phyloP scores from a whole-genome alignment of 2,113 vertebrate genomes.

The Manacus vitellinus region DNA sequence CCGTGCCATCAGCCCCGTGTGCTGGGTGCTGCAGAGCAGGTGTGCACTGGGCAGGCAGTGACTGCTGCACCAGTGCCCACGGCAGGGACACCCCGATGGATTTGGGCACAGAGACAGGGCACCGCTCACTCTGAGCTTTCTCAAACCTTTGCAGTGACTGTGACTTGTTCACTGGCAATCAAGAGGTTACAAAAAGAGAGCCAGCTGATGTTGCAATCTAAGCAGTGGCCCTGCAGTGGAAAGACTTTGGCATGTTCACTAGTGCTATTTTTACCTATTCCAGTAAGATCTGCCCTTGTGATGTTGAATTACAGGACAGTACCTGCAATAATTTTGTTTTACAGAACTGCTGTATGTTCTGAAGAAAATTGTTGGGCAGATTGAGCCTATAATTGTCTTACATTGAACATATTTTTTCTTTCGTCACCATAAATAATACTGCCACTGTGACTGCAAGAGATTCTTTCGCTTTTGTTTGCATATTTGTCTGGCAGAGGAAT shows the following conservation, averaged over 20 bases:
- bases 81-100: not conserved
- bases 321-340: constrained; percentile 58
- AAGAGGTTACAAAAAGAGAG: constrained; percentile 52
- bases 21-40: not conserved
- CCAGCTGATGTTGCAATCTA: constrained; percentile 55
- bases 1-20: not conserved
- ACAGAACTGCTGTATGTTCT: not conserved
- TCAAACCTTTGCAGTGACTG: not conserved
- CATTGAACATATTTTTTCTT: not conserved
- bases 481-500: not conserved
- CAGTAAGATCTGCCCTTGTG: constrained; percentile 61
- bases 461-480: not conserved
- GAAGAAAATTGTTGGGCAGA: not conserved
- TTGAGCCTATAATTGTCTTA: not conserved
- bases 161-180: not conserved
- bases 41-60: not conserved
- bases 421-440: not conserved
- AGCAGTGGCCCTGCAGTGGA: constrained; percentile 53
- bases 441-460: not conserved
- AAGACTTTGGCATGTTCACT: constrained; percentile 61
- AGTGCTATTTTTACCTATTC: constrained; percentile 70
- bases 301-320: constrained; percentile 41
- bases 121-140: not conserved
- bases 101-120: not conserved
- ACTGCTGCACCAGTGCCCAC: not conserved